Evolutionary conservation across 2,888 invertebrate genomes (phyloP), one percentile per base, ranked within the genome.

Genomic region (Shargacucullia verbasci): DNA sequence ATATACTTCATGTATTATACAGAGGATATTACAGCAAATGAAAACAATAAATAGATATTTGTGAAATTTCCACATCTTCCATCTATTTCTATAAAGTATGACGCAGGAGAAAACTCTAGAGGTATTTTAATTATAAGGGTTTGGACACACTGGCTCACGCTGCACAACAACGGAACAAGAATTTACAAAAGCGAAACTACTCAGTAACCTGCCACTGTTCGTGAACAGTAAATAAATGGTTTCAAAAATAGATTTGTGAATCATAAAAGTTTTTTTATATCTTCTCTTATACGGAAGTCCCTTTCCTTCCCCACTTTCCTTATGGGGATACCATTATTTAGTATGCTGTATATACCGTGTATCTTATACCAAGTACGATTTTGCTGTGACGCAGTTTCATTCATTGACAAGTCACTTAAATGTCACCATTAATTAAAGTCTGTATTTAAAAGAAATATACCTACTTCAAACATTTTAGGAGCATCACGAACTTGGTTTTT

Each of bases 1-100:
- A 63, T 62, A 60, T 65, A 60, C 34, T 68, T 64, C 55, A 72
- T 76, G 64, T 64, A 58, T 73, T 74, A 78, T 79, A 73, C 68
- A 79, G 49, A 56, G 20, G 11, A 70, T 47, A 71, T 68, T 66
- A 70, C 58, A 60, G 60, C 38, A 61, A 71, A 64, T 62, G 41
- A 73, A 70, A 70, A 69, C 58, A 68, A 70, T 70, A 71, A 59
- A 57, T 58, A 49, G 60, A 38, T 60, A 65, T 73, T 60, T 52
- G 54, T 69, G 38, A 69, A 59, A 66, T 62, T 71, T 70, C 56
- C 57, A 69, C 53, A 58, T 20, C 57, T 58, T 62, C n/a, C n/a
- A n/a, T n/a, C n/a, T 67, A 60, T 59, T 54, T 71, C 50, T n/a
- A n/a, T n/a, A n/a, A n/a, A n/a, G 56, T 55, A 64, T 70, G 64